Conservation (phyloP, 2,888 invertebrate genomes). For the Drosophila mimetica region DNA sequence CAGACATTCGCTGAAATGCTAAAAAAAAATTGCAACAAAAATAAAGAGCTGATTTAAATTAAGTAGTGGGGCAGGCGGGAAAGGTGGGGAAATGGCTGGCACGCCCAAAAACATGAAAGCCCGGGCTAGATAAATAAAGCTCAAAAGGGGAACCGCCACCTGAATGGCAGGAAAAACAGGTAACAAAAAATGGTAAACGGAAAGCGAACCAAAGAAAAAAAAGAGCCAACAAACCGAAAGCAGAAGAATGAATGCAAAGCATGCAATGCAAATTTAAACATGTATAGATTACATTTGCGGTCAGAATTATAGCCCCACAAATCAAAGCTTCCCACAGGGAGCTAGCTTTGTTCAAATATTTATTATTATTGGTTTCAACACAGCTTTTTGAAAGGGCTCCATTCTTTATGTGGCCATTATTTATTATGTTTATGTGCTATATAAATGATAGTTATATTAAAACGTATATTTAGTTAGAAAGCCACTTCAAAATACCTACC, state of each 20-base stretch:
- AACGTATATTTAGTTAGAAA: neutral
- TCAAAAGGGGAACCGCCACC: conserved; percentile 22
- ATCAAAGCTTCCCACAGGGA: neutral
- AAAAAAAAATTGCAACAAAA: neutral
- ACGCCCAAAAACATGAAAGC: conserved; percentile 39
- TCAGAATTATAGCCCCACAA: conserved; percentile 9
- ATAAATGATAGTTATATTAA: neutral
- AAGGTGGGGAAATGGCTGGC: neutral
- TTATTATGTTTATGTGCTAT: conserved; percentile 1
- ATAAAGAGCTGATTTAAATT: conserved; percentile 49
- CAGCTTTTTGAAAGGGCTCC: neutral
- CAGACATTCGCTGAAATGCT: neutral
- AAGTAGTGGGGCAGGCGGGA: conserved; percentile 9
- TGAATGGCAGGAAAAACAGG: conserved; percentile 26
- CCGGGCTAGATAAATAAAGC: conserved; percentile 45
- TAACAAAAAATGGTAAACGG: conserved; percentile 36
- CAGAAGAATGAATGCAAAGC: conserved; percentile 36
- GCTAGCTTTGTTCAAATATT: conserved; percentile 8
- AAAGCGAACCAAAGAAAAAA: conserved; percentile 18
- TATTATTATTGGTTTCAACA: conserved; percentile 3
- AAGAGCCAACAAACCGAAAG: conserved; percentile 17
- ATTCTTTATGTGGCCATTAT: conserved; percentile 1
- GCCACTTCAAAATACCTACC: too few species aligned
- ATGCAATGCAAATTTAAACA: conserved; percentile 43
- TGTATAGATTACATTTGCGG: conserved; percentile 28